Base-by-base conservation (phyloP, 2,888 invertebrate species). In the Ernsta delagoae region DNA sequence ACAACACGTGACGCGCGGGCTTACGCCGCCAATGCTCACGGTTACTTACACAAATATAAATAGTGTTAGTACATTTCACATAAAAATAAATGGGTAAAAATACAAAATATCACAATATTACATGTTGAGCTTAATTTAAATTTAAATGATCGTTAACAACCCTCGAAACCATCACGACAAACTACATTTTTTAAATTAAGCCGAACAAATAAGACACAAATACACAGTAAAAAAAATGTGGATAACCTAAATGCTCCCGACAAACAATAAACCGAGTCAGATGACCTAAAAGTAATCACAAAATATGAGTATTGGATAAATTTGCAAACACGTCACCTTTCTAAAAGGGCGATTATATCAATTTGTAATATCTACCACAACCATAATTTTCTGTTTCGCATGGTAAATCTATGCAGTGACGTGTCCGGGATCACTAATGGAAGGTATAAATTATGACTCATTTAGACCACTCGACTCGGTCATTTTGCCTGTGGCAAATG, bases 41-140 rank as follows among this genome's bases (percentile, higher is more conserved):
- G 12, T 57, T 39, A 34, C 36, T 79, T 87, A 87, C 81, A 83
- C 80, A 80, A 82, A 82, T 83, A 85, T 85, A 87, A 87, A 89
- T 88, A 88, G 78, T 76, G 80, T 86, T 83, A 84, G 82, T 84
- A 82, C 83, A 84, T 76, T 82, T 82, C 80, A 82, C 81, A 80
- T 84, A 83, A 85, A 87, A 89, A 79, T 85, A 86, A 90, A 86
- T 84, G 83, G 88, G 87, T 82, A 86, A 88, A 89, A 89, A 88
- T 87, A 89, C 87, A 92, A 92, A 93, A 93, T 94, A 93, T 94
- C 93, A 93, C 94, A 92, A 90, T 88, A 88, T 90, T 92, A 91
- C 85, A 87, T 88, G 93, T 93, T 91, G 92, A 93, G 93, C 93
- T 93, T 91, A 92, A 93, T 93, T 92, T 89, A 91, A 92, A 88